Conservation (phyloP, 2,888 invertebrate genomes). For the Hydriomena furcata region DNA sequence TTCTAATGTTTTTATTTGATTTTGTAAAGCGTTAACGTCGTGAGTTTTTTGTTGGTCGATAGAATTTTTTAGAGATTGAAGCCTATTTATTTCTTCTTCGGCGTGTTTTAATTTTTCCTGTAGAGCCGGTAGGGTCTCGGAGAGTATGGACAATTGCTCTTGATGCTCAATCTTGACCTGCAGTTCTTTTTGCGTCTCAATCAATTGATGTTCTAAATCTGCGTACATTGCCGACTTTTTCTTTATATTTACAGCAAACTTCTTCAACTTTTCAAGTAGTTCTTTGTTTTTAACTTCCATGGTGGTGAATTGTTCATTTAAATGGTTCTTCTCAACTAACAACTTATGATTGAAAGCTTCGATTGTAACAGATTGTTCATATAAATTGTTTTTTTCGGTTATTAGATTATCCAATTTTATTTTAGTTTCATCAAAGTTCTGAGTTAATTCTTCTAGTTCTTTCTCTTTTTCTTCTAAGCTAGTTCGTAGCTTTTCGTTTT, state of each 20-base stretch:
- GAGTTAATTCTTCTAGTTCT: constrained; percentile 69
- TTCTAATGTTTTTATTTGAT: constrained; percentile 51
- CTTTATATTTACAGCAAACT: constrained; percentile 89
- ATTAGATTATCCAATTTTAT: constrained; percentile 64
- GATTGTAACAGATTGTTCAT: constrained; percentile 61
- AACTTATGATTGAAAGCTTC: constrained; percentile 87
- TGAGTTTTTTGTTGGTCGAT: constrained; percentile 59
- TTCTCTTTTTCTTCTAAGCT: constrained; percentile 81
- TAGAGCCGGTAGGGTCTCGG: constrained; percentile 61
- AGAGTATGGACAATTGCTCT: constrained; percentile 62
- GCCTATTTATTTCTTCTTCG: constrained; percentile 65
- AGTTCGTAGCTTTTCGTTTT: constrained; percentile 85
- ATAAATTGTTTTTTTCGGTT: constrained; percentile 67
- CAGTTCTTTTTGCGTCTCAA: constrained; percentile 61
- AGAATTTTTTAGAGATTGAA: constrained; percentile 55
- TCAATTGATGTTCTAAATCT: constrained; percentile 84
- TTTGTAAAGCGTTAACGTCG: constrained; percentile 49
- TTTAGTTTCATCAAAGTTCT: constrained; percentile 70
- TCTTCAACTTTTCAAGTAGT: constrained; percentile 90
- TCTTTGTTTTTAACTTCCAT: constrained; percentile 86
- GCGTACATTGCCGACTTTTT: constrained; percentile 86
- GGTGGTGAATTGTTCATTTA: constrained; percentile 50
- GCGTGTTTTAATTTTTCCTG: constrained; percentile 69
- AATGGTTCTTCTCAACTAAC: constrained; percentile 59
- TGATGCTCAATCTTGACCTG: constrained; percentile 56